A percentile compares a stretch with the other conserved stretches of the same genome.
Conservation (phyloP, 1,140 invertebrate genomes). For the Temnothorax nylanderi region DNA sequence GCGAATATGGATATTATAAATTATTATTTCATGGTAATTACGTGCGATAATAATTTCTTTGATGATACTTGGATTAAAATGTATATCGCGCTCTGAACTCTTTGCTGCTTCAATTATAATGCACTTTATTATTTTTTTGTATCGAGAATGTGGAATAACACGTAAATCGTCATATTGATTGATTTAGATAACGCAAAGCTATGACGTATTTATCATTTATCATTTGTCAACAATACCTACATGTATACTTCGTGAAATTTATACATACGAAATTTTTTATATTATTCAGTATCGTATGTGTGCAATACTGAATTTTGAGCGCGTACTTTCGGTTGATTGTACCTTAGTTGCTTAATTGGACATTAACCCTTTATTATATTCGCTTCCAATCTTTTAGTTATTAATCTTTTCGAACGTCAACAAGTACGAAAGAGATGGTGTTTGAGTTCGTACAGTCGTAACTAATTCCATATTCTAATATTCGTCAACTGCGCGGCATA, state of each 20-base stretch:
- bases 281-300: not conserved
- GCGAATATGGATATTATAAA: not conserved
- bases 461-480: not conserved
- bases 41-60: slow-evolving; percentile 17
- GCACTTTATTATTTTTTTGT: not conserved
- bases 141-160: not conserved
- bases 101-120: not conserved
- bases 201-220: not conserved
- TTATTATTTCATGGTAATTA: slow-evolving; percentile 14
- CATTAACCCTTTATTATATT: not conserved
- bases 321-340: not conserved
- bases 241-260: not conserved
- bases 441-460: not conserved
- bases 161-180: not conserved
- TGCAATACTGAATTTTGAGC: not conserved
- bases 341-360: not conserved
- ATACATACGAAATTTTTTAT: not conserved
- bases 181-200: not conserved
- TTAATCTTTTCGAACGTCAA: not conserved
- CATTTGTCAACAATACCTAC: not conserved
- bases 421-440: not conserved
- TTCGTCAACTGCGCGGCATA: not conserved
- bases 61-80: not conserved
- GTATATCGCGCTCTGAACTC: not conserved
- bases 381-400: not conserved